phyloP scores from a whole-genome alignment of 2,797 vertebrate species.

The Accipiter superciliosus region DNA sequence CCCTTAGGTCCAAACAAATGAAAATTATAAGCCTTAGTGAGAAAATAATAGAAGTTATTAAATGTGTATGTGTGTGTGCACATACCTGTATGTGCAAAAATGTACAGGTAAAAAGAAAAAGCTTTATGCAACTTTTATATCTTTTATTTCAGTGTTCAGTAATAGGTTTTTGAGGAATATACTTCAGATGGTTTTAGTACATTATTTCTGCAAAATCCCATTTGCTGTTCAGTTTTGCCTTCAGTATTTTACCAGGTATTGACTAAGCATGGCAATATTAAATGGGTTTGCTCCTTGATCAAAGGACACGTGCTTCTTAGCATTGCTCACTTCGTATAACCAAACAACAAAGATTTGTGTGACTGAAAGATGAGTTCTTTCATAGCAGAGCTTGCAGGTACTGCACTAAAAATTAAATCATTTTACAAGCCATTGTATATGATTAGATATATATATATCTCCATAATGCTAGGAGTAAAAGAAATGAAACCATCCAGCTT shows the following conservation, averaged over 20 bases:
- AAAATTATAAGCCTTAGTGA: not conserved
- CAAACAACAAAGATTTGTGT: not conserved
- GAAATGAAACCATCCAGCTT: not conserved
- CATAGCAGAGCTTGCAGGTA: not conserved
- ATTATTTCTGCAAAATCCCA: not conserved
- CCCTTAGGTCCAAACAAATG: not conserved
- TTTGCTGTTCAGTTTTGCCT: not conserved
- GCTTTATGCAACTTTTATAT: not conserved
- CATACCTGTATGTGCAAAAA: not conserved
- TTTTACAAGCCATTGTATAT: not conserved
- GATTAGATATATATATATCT: not conserved
- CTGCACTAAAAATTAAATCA: not conserved
- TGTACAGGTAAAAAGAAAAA: not conserved
- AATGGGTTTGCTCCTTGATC: not conserved
- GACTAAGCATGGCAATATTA: not conserved
- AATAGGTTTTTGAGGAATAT: not conserved
- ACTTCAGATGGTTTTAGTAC: not conserved
- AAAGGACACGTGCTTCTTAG: not conserved
- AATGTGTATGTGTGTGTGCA: rapidly evolving
- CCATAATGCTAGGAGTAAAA: not conserved
- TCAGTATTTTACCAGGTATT: not conserved
- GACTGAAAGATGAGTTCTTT: not conserved
- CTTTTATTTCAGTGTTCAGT: not conserved
- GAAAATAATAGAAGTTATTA: not conserved
- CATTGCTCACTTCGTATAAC: not conserved